These are phyloP conservation scores for Limnephilus auricula DNA, from an alignment of 2,888 invertebrate species.

Conservation along the genomic window DNA sequence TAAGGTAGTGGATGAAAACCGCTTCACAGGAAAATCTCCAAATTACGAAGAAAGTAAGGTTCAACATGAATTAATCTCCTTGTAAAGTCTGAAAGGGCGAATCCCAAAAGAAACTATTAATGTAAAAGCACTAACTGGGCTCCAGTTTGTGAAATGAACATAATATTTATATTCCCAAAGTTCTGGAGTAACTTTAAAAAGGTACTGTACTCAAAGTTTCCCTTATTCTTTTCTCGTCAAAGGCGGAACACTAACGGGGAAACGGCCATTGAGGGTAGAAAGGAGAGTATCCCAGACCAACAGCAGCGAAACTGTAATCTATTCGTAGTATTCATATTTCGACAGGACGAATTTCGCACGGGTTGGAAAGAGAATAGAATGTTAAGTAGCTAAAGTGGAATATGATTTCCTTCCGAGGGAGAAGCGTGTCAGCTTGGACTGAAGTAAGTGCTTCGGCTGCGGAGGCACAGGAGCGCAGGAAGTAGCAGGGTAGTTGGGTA, in stretches of 20 bases:
- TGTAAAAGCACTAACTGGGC: conserved; percentile 8
- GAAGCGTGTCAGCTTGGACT: conserved; percentile 63
- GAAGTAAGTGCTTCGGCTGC: conserved; percentile 35
- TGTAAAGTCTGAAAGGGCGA: not conserved
- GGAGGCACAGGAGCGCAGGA: conserved; percentile 22
- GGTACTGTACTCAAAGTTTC: conserved; percentile 21
- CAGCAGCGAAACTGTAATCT: conserved; percentile 54
- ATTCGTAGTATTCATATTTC: conserved; percentile 63
- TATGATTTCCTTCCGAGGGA: conserved; percentile 65
- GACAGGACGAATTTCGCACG: conserved; percentile 58
- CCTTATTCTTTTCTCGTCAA: conserved; percentile 40
- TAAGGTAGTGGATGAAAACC: not conserved
- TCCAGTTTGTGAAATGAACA: conserved; percentile 20
- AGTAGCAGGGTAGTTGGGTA: conserved; percentile 1
- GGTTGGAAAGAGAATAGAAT: conserved; percentile 64
- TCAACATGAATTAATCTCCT: not conserved
- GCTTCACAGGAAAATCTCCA: not conserved
- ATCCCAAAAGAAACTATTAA: conserved; percentile 8
- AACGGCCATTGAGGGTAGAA: not conserved
- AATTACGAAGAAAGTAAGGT: not conserved
- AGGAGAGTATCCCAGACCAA: not conserved
- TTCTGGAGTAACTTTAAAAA: conserved; percentile 28
- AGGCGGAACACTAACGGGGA: conserved; percentile 23
- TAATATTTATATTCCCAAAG: not conserved
- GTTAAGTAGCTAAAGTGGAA: conserved; percentile 66